phyloP scores from a whole-genome alignment of 2,888 invertebrate genomes.

The Scaptomyza flava region DNA sequence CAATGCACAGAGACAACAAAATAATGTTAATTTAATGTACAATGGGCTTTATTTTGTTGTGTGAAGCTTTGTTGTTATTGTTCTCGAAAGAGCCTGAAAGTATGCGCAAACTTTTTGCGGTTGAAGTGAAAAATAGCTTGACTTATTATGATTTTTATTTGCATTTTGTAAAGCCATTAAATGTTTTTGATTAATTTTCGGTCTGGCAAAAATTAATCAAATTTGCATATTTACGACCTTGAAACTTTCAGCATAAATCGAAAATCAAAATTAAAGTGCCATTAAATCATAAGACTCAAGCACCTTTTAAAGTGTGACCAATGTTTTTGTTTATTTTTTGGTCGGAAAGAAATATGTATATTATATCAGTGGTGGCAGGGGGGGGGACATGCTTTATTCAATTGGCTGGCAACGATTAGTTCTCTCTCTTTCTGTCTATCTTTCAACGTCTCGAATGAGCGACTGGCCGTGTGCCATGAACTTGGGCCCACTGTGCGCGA shows the following conservation, averaged over 20 bases:
- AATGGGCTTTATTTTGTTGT: not conserved
- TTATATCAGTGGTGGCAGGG: constrained; percentile 16
- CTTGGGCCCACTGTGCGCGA: constrained; percentile 65
- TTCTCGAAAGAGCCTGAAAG: no score
- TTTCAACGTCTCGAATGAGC: constrained; percentile 4
- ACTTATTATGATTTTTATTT: not conserved
- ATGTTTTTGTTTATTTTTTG: constrained; percentile 7
- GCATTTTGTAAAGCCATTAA: constrained; percentile 22
- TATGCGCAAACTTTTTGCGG: no score
- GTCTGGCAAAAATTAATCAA: constrained; percentile 35
- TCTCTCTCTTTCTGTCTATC: constrained; percentile 10
- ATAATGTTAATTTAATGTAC: not conserved
- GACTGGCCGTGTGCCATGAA: constrained; percentile 61
- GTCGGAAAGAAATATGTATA: constrained; percentile 5
- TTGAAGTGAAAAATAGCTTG: constrained; percentile 24
- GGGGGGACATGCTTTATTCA: not conserved
- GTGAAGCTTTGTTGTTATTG: no score
- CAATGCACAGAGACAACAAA: not conserved
- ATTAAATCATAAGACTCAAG: constrained; percentile 19
- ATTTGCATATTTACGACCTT: constrained; percentile 27
- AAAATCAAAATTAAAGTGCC: not conserved
- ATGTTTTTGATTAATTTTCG: not conserved
- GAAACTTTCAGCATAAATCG: constrained; percentile 25
- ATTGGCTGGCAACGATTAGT: constrained; percentile 34
- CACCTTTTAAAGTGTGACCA: constrained; percentile 30